These are phyloP conservation scores for Apis cerana DNA, from an alignment of 1,140 invertebrate genomes.

Conservation along the genomic window DNA sequence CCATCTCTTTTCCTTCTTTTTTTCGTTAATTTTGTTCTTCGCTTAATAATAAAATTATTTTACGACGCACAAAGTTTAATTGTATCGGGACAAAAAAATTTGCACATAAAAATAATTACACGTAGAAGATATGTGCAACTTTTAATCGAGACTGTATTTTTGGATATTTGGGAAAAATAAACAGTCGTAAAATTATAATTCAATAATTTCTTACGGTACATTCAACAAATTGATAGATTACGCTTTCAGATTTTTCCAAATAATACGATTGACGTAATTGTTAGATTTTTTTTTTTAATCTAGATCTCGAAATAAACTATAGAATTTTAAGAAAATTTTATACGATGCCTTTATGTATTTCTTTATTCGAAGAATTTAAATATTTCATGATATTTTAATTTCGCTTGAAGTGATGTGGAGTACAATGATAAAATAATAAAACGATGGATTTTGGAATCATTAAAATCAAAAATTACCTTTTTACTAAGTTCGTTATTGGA, in stretches of 20 bases:
- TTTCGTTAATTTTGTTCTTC: background rate
- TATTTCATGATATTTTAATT: too few relatives aligned
- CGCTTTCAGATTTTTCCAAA: background rate
- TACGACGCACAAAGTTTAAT: too few relatives aligned
- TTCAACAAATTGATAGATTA: background rate
- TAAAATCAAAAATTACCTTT: too few relatives aligned
- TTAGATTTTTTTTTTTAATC: background rate
- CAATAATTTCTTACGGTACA: background rate
- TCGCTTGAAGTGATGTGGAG: too few relatives aligned
- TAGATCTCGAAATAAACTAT: background rate
- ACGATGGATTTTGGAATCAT: too few relatives aligned
- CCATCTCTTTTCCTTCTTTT: background rate
- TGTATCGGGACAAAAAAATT: background rate
- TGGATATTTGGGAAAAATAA: background rate
- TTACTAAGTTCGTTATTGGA: too few relatives aligned
- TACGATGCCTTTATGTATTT: too few relatives aligned
- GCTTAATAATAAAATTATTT: too few relatives aligned
- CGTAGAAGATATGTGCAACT: background rate
- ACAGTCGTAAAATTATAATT: slow-evolving; percentile 8
- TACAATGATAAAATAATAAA: too few relatives aligned
- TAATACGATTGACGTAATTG: slow-evolving; percentile 18
- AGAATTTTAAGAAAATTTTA: background rate
- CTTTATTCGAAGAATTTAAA: too few relatives aligned
- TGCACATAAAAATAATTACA: slow-evolving; percentile 31
- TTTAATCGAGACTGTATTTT: slow-evolving; percentile 13